Evolutionary conservation across 2,113 vertebrate species (phyloP), one percentile per base, ranked within the genome.

Genomic region (Coryphaenoides rupestris): DNA sequence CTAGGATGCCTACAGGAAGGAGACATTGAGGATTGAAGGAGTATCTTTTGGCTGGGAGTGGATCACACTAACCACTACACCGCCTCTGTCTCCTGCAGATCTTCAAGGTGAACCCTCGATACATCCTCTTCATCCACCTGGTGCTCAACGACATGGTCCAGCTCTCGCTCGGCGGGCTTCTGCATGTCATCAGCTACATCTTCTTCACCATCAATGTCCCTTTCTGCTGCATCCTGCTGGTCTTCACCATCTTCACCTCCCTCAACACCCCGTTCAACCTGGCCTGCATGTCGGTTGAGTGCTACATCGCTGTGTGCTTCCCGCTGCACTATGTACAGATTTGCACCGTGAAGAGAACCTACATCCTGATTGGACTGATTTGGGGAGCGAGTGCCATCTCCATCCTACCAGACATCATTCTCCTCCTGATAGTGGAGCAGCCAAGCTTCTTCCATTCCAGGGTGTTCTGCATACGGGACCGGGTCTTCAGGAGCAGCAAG

Each of bases 221-320:
- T 2, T 13, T 84, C 58, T 89, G 86, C 58, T 70, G 84, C 50
- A 10, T 87, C 16, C 16, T 89, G 21, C 15, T 88, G 1, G 66
- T 79, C 16, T 23, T 75, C 0, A 52, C 64, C 26, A 33, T 84
- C 24, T 33, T 66, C 24, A 26, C 81, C 21, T 83, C 72, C 3
- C 54, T 76, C n/a, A 90, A 84, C 80, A 88, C 73, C 1, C 86
- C 88, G 0, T 63, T 90, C 0, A 88, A 73, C 9, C 59, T 86
- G 17, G 80, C 85, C 0, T 7, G 68, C 7, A 89, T 89, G 89
- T 73, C 86, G 0, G 19, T 84, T 0, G 86, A 90, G 80, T 82
- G 88, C 56, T 86, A 83, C 70, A 58, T 89, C 4, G 81, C 88
- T 1, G 1, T 90, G 5, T 90, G 88, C 73, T 28, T 82, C 19